These are phyloP conservation scores for Carollia perspicillata DNA, from an alignment of 2,113 vertebrate species.

Conservation along the genomic window DNA sequence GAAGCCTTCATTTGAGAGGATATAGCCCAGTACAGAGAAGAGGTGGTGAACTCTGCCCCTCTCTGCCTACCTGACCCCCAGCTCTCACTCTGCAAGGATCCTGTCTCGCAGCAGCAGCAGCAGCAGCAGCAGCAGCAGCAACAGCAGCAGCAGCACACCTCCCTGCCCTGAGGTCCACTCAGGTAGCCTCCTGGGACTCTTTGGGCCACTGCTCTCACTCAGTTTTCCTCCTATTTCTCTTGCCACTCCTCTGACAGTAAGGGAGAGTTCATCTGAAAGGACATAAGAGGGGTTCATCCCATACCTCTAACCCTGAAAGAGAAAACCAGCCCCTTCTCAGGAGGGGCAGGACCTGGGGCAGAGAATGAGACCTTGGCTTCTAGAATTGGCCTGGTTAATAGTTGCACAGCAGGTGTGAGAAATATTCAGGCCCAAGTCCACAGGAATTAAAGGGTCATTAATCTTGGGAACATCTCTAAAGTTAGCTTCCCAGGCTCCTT, in stretches of 20 bases:
- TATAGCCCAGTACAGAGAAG: background rate
- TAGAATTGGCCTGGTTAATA: background rate
- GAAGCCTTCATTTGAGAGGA: background rate
- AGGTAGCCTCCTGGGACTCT: background rate
- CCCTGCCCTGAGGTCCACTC: background rate
- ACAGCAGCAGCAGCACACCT: background rate
- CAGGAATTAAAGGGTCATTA: background rate
- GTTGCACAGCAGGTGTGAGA: background rate
- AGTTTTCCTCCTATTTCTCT: constrained; percentile 16
- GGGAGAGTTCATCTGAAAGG: background rate
- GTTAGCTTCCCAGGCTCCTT: background rate
- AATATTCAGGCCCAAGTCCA: background rate
- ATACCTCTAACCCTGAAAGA: background rate
- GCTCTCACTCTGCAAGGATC: background rate
- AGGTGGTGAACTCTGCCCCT: background rate
- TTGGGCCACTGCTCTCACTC: background rate
- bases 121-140: background rate
- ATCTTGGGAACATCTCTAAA: background rate
- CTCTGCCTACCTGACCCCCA: background rate
- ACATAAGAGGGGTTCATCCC: background rate
- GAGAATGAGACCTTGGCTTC: background rate
- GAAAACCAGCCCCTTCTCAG: background rate
- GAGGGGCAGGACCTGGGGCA: background rate
- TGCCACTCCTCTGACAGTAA: background rate
- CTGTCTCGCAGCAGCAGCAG: background rate